Base-by-base conservation (phyloP, 1,140 invertebrate species). In the Pseudomyrmex dendroicus region DNA sequence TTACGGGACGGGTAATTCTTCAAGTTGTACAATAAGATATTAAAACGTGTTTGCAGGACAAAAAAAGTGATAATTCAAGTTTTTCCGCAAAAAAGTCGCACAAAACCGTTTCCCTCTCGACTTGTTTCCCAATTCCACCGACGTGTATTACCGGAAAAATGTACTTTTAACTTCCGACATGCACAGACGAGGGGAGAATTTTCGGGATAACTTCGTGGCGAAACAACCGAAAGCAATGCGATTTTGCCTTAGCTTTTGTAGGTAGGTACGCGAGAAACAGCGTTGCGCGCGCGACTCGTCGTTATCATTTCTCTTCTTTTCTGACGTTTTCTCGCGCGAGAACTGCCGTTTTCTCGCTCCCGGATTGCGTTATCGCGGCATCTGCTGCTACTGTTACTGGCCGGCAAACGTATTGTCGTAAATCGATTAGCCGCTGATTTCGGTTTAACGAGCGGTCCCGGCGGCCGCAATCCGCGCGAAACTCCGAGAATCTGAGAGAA, bases 391-490 rank as follows among this genome's bases (percentile, higher is more conserved):
- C 62, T 15, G 62, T 17, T 44, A 25, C 61, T 1, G 25, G 50
- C 56, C 35, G 35, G 7, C 35, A 35, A 50, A 74, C 54, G 22
- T 46, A 74, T 85, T 62, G 63, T 63, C 22, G 72, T 83, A 84
- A 89, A 88, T 86, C 86, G 84, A 88, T 89, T 89, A 88, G 62
- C 17, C 72, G 25, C 22, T 84, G 86, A 89, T 88, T 89, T 88
- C 74, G 56, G 48, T 82, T 84, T 73, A 80, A 84, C 86, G 72
- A 86, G 68, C 68, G 25, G 0, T 13, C 20, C 25, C 61, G 56
- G 68, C 68, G 25, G 1, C n/a, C 20, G 48, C 61, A 64, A 82
- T 46, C 13, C 56, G 25, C 2, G n/a, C 9, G 82, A 74, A 82
- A 35, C 35, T 35, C 35, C 64, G 64, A 17, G 63, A n/a, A 7